Evolutionary conservation across 2,888 invertebrate genomes (phyloP).

Genomic region (Aromia moschata): DNA sequence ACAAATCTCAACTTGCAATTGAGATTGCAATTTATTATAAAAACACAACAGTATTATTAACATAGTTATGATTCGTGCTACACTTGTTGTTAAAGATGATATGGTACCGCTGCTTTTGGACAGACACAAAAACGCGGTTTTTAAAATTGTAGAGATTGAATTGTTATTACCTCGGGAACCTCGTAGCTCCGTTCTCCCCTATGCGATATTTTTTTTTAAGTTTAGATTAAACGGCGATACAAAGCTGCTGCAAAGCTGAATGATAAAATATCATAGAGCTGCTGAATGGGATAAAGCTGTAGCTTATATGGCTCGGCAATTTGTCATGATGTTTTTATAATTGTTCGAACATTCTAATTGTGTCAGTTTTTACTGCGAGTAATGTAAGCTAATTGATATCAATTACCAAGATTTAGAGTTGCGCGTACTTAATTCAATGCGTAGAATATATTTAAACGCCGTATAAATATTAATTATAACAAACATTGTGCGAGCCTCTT

Average conservation of each 20-base stretch:
- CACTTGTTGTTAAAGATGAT: too few relatives aligned
- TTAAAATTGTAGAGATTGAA: too few relatives aligned
- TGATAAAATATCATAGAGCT: slow-evolving; percentile 34
- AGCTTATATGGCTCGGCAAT: slow-evolving; percentile 54
- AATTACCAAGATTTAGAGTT: slow-evolving; percentile 61
- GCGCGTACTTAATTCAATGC: slow-evolving; percentile 50
- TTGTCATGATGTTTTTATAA: slow-evolving; percentile 57
- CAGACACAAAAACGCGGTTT: too few relatives aligned
- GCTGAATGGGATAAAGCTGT: slow-evolving; percentile 25
- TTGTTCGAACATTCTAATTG: slow-evolving; percentile 57
- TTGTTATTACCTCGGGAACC: too few relatives aligned
- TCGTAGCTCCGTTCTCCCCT: too few relatives aligned
- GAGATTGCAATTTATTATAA: too few relatives aligned
- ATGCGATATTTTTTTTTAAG: slow-evolving; percentile 13
- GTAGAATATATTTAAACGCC: slow-evolving; percentile 48
- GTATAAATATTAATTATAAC: slow-evolving; percentile 57
- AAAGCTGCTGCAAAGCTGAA: slow-evolving; percentile 21
- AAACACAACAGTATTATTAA: too few relatives aligned
- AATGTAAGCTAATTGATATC: slow-evolving; percentile 59
- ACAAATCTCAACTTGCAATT: too few relatives aligned
- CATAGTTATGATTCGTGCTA: too few relatives aligned
- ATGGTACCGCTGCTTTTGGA: too few relatives aligned
- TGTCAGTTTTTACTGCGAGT: slow-evolving; percentile 54
- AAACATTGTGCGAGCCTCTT: slow-evolving; percentile 52
- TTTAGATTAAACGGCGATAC: slow-evolving; percentile 15